Conservation (phyloP, 2,797 vertebrate genomes). For the Tinamus major region DNA sequence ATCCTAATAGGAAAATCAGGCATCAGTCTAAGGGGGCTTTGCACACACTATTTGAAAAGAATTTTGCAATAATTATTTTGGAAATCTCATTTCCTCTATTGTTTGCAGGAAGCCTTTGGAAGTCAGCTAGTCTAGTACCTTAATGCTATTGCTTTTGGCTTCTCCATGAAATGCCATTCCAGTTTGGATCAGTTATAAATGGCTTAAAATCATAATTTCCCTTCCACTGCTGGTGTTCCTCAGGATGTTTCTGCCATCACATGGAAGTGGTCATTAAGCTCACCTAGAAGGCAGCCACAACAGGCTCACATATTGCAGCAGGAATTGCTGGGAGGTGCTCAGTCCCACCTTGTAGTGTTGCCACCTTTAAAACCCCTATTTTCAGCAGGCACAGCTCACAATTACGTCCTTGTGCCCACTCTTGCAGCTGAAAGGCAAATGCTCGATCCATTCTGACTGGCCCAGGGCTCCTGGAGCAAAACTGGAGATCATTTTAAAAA, state of each 20-base stretch:
- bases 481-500: not conserved
- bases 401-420: fast-evolving
- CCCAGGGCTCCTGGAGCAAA: not conserved
- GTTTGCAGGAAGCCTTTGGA: constrained; percentile 13
- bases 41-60: not conserved
- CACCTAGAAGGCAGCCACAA: not conserved
- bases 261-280: not conserved
- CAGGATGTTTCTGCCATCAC: not conserved
- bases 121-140: not conserved
- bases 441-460: not conserved
- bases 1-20: not conserved
- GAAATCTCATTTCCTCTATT: constrained; percentile 3
- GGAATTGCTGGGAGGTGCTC: not conserved
- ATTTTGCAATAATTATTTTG: not conserved
- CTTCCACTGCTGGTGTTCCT: not conserved
- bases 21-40: not conserved
- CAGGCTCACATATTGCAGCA: not conserved
- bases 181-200: not conserved
- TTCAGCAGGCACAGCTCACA: fast-evolving
- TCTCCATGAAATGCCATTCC: constrained; percentile 22
- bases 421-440: not conserved
- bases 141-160: constrained; percentile 40
- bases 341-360: not conserved
- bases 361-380: not conserved
- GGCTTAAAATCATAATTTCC: constrained; percentile 22